phyloP scores from a whole-genome alignment of 2,888 invertebrate species.

The Lampropteryx suffumata region DNA sequence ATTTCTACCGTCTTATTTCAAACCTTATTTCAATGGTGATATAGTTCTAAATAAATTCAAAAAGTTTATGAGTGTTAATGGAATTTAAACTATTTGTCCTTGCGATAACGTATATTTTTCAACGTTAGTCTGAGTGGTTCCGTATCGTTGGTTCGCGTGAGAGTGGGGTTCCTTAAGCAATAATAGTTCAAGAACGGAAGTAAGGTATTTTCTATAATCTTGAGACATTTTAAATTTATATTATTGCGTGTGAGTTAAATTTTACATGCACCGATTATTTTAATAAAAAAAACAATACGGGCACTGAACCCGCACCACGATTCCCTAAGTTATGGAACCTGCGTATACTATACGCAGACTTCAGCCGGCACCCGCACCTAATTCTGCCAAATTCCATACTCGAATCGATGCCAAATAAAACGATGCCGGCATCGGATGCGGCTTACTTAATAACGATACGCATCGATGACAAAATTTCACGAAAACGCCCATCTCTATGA shows the following conservation, averaged over 20 bases:
- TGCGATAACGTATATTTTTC: neutral
- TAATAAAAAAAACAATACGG: neutral
- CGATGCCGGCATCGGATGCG: no score
- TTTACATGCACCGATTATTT: neutral
- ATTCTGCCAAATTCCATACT: no score
- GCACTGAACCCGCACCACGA: no score
- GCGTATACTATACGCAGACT: no score
- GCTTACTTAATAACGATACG: no score
- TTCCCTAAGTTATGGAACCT: no score
- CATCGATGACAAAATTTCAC: no score
- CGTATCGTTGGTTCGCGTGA: conserved; percentile 52
- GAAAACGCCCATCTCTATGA: no score
- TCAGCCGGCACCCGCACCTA: no score
- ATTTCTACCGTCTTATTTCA: neutral
- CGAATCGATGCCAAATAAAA: no score
- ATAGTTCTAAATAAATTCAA: neutral
- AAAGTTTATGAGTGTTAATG: neutral
- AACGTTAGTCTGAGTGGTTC: conserved; percentile 46
- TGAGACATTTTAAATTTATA: conserved; percentile 17
- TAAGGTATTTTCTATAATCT: conserved; percentile 40
- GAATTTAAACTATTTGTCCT: neutral
- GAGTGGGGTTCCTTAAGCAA: conserved; percentile 44
- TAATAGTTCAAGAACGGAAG: conserved; percentile 44
- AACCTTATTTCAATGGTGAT: neutral
- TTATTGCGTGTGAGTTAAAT: conserved; percentile 1